Evolutionary conservation across 2,797 vertebrate species (phyloP).

Genomic region (Spea hammondii): DNA sequence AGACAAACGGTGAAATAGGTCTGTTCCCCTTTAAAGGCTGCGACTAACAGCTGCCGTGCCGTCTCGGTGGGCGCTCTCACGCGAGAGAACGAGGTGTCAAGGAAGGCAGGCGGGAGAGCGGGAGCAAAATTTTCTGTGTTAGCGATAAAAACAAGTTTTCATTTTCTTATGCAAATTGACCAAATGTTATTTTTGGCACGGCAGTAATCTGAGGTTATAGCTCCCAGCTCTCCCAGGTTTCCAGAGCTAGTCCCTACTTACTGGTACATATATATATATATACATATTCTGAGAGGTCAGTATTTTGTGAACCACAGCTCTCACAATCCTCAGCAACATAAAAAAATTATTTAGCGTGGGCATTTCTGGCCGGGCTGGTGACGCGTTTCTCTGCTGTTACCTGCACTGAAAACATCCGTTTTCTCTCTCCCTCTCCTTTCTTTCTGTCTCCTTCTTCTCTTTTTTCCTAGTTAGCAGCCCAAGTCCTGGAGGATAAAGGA

Average conservation of each 20-base stretch:
- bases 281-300: no score
- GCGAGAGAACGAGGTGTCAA: conserved; percentile 2
- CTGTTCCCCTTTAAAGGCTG: background rate
- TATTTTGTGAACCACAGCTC: no score
- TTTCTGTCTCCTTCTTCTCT: conserved; percentile 12
- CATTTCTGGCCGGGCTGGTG: no score
- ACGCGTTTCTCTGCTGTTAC: background rate
- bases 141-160: background rate
- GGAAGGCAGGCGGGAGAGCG: conserved; percentile 5
- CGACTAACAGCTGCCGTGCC: background rate
- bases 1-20: background rate
- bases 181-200: background rate
- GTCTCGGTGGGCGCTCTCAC: conserved; percentile 3
- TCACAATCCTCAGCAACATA: no score
- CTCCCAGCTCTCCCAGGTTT: no score
- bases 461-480: conserved; percentile 80
- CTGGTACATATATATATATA: no score
- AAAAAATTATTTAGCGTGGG: no score
- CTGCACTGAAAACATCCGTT: conserved; percentile 19
- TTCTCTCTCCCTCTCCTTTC: conserved; percentile 11
- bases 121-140: background rate
- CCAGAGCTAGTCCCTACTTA: no score
- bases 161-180: background rate
- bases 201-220: no score
- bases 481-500: conserved; percentile 87